Evolutionary conservation across 2,888 invertebrate genomes (phyloP), one percentile per base, ranked within the genome.

Genomic region (Pasiphila rectangulata): DNA sequence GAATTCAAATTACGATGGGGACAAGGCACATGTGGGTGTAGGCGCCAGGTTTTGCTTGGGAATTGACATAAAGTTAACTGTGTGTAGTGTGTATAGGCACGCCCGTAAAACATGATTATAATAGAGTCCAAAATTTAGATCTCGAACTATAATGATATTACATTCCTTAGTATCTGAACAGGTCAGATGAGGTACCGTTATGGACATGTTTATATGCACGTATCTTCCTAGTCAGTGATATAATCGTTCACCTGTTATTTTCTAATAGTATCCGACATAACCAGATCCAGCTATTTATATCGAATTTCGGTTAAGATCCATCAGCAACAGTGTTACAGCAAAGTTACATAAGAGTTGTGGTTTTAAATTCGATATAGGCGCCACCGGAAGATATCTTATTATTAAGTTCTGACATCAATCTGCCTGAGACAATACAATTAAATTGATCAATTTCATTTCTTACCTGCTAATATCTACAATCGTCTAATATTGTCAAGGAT

Each of bases 1-100:
- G 81, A 83, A 84, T 84, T 78, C 72, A 79, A 84, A 84, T 80
- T 34, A 59, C 67, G 58, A 58, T 54, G 46, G 58, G 58, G 59
- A 57, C 36, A 25, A 29, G 13, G 12, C 71, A 75, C 70, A 32
- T 32, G 81, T 81, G 76, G 79, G 76, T 61, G 75, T 71, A 69
- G 75, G 77, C 78, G 76, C 69, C 59, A 36, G 68, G 53, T 46
- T 46, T 51, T 13, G 46, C 40, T 44, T 39, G 45, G 45, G 29
- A 43, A 37, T 45, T 41, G 40, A 37, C 40, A 39, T 40, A 15
- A 32, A 32, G 16, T 34, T 36, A 39, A n/a, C 41, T 4, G 19
- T 34, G 15, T 5, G 4, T 2, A 6, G 7, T 21, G 17, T 9
- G 6, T 19, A 21, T 21, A 20, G 30, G 9, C 30, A 25, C 24